Evolutionary conservation across 2,888 invertebrate species (phyloP).

Genomic region (Limnephilus auricula): DNA sequence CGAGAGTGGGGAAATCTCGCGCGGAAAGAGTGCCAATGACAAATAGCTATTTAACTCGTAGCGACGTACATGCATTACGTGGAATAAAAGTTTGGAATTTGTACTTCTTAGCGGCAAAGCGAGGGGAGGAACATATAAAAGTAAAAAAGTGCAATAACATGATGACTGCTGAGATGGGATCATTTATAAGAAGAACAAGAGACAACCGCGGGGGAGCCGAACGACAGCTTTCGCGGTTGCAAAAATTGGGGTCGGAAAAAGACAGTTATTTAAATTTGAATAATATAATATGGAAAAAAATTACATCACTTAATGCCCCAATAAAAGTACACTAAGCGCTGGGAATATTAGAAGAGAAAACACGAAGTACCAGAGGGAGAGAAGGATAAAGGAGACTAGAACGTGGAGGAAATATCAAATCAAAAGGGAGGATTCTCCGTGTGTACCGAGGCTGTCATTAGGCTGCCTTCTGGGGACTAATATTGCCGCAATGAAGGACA

Average conservation of each 20-base stretch:
- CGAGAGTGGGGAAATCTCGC: conserved; percentile 21
- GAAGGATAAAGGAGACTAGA: conserved; percentile 24
- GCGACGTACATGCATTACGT: conserved; percentile 65
- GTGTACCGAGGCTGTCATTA: conserved; percentile 61
- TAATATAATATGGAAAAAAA: conserved; percentile 80
- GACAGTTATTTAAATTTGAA: conserved; percentile 81
- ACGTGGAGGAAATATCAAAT: conserved; percentile 58
- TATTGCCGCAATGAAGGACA: conserved; percentile 63
- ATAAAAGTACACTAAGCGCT: conserved; percentile 80
- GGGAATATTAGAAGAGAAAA: conserved; percentile 77
- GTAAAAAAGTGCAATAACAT: conserved; percentile 65
- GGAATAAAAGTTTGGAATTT: conserved; percentile 65
- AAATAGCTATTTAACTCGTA: conserved; percentile 67
- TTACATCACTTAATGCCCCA: conserved; percentile 80
- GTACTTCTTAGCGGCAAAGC: conserved; percentile 63
- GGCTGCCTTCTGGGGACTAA: conserved; percentile 60
- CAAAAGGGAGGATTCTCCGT: conserved; percentile 56
- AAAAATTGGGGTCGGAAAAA: conserved; percentile 73
- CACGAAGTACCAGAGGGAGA: conserved; percentile 69
- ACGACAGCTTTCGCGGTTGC: conserved; percentile 64
- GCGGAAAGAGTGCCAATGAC: conserved; percentile 64
- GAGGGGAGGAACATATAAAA: conserved; percentile 61
- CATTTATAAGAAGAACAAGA: conserved; percentile 64
- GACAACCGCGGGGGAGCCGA: conserved; percentile 36
- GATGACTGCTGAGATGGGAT: conserved; percentile 63